A percentile compares a stretch with the other conserved stretches of the same genome.
These are phyloP conservation scores for Diachasma alloeum DNA, from an alignment of 1,140 invertebrate genomes.

Conservation along the genomic window DNA sequence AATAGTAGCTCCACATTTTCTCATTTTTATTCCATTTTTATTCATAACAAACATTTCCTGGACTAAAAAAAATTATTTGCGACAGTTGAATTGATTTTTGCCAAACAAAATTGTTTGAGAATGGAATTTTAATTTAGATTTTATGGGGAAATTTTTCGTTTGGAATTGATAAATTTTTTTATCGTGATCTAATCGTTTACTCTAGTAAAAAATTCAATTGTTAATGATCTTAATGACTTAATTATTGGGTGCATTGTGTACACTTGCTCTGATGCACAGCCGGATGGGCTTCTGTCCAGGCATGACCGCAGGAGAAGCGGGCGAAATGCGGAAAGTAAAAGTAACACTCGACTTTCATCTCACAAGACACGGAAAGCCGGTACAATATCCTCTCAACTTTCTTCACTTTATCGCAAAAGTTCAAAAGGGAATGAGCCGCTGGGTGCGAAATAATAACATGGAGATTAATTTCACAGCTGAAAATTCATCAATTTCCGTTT, in stretches of 20 bases:
- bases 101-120: too few relatives aligned
- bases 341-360: neutral
- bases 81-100: too few relatives aligned
- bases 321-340: neutral
- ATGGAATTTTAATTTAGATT: too few relatives aligned
- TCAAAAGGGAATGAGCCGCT: neutral
- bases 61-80: too few relatives aligned
- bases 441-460: neutral
- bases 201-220: neutral
- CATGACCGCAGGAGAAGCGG: neutral
- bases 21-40: too few relatives aligned
- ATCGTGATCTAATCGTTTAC: neutral
- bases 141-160: too few relatives aligned
- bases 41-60: too few relatives aligned
- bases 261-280: neutral
- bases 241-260: neutral
- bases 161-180: too few relatives aligned
- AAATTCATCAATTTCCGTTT: too few relatives aligned
- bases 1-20: too few relatives aligned
- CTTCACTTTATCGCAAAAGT: neutral
- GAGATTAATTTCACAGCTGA: neutral
- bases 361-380: neutral
- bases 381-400: neutral
- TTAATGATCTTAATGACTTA: too few relatives aligned
- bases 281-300: neutral